Percentiles rank a stretch among this genome's conserved stretches.
Evolutionary conservation across 1,140 invertebrate species (phyloP).

Genomic region (Phthorimaea operculella): DNA sequence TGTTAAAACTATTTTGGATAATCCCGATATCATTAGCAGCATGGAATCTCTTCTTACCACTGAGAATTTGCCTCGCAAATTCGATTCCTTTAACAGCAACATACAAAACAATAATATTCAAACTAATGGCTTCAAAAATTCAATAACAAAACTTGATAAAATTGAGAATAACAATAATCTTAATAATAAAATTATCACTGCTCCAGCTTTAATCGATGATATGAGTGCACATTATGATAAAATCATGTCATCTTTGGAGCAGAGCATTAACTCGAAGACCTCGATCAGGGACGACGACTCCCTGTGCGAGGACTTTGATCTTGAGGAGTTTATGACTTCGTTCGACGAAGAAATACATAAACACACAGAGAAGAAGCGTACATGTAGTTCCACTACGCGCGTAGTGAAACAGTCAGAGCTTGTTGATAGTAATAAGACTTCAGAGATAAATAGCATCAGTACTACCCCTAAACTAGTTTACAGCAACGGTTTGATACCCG

Average conservation of each 20-base stretch:
- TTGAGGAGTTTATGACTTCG: conserved; percentile 65
- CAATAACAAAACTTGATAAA: conserved; percentile 25
- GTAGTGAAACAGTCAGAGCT: conserved; percentile 49
- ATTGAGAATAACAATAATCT: conserved; percentile 43
- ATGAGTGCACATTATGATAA: conserved; percentile 62
- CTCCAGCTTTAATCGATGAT: conserved; percentile 47
- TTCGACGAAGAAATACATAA: conserved; percentile 62
- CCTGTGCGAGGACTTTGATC: conserved; percentile 62
- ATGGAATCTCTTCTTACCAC: conserved; percentile 61
- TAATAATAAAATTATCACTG: conserved; percentile 26
- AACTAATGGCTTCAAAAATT: conserved; percentile 15
- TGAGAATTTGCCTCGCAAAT: conserved; percentile 58
- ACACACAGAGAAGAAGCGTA: conserved; percentile 55
- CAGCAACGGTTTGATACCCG: conserved; percentile 52
- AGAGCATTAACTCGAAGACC: conserved; percentile 61
- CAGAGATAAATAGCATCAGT: conserved; percentile 40
- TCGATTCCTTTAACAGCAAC: conserved; percentile 50
- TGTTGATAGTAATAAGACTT: conserved; percentile 35
- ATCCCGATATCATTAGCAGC: conserved; percentile 61
- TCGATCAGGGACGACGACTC: conserved; percentile 63
- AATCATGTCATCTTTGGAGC: conserved; percentile 65
- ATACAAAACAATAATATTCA: conserved; percentile 27
- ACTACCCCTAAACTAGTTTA: conserved; percentile 40
- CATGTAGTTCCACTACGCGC: conserved; percentile 58
- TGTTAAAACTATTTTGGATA: conserved; percentile 59